Evolutionary conservation across 2,113 vertebrate species (phyloP).

Genomic region (Indicator maculatus): DNA sequence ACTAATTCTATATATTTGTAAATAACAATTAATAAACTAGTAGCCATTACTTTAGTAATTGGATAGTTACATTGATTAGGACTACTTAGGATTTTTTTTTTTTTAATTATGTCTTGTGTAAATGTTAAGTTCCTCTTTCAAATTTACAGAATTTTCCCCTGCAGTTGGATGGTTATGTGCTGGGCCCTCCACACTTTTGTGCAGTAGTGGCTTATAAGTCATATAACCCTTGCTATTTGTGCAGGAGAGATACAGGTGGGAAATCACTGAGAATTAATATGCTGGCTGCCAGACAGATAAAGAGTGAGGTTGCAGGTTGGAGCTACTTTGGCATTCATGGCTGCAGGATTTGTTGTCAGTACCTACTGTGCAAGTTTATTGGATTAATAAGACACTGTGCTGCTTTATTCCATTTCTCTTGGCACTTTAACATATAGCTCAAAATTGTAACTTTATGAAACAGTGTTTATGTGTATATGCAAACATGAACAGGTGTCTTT

Average conservation of each 20-base stretch:
- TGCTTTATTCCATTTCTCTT: background rate
- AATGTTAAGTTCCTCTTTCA: background rate
- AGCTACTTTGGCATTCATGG: background rate
- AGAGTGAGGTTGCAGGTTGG: fast-evolving
- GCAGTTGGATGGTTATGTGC: background rate
- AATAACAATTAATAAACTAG: background rate
- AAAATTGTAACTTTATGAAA: background rate
- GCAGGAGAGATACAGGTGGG: background rate
- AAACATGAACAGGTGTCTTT: background rate
- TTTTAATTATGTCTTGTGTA: background rate
- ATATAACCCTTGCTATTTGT: background rate
- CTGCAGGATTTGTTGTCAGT: background rate
- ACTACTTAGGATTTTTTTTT: background rate
- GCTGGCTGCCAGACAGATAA: background rate
- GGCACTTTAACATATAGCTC: background rate
- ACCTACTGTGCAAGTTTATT: background rate
- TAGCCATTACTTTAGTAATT: background rate
- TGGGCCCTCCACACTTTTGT: background rate
- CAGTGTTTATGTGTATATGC: background rate
- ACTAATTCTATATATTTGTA: background rate
- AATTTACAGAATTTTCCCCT: background rate
- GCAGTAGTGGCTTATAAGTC: background rate
- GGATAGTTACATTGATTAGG: background rate
- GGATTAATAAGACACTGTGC: background rate
- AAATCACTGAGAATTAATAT: background rate